Evolutionary conservation across 2,888 invertebrate genomes (phyloP).

Genomic region (Argyra leucocephala): DNA sequence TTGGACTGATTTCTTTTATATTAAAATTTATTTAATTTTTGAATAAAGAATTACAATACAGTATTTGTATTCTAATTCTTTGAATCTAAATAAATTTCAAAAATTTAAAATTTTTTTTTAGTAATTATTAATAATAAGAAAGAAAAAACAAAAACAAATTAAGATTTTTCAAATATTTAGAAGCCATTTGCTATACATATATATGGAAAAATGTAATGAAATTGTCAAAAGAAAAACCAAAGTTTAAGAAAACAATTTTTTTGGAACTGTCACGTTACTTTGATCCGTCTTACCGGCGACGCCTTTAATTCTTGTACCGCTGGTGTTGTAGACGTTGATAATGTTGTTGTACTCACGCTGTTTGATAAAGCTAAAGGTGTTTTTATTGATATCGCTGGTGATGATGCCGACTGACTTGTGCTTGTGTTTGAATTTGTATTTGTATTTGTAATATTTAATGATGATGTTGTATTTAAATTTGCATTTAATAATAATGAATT

Average conservation of each 20-base stretch:
- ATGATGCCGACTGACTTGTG: slow-evolving; percentile 28
- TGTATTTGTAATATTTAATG: neutral
- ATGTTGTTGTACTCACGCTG: slow-evolving; percentile 23
- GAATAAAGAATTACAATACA: no score
- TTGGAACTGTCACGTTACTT: slow-evolving; percentile 38
- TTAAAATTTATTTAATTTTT: no score
- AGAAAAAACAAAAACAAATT: no score
- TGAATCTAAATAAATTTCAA: no score
- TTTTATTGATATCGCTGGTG: slow-evolving; percentile 26
- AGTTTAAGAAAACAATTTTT: slow-evolving; percentile 10
- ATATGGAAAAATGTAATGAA: no score
- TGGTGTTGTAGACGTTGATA: slow-evolving; percentile 30
- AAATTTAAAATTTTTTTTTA: no score
- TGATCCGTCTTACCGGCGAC: slow-evolving; percentile 43
- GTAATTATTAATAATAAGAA: no score
- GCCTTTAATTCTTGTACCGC: slow-evolving; percentile 43
- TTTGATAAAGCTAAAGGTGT: slow-evolving; percentile 21
- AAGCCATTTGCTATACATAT: no score
- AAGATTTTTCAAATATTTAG: no score
- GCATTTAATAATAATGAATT: slow-evolving; percentile 18
- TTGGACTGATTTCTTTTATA: no score
- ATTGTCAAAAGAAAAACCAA: no score
- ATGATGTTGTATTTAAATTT: neutral
- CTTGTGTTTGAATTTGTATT: slow-evolving; percentile 25
- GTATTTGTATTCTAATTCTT: no score